Conservation (phyloP, 37 sponge, comb jelly and placozoan genomes). For the Ianthella basta region DNA sequence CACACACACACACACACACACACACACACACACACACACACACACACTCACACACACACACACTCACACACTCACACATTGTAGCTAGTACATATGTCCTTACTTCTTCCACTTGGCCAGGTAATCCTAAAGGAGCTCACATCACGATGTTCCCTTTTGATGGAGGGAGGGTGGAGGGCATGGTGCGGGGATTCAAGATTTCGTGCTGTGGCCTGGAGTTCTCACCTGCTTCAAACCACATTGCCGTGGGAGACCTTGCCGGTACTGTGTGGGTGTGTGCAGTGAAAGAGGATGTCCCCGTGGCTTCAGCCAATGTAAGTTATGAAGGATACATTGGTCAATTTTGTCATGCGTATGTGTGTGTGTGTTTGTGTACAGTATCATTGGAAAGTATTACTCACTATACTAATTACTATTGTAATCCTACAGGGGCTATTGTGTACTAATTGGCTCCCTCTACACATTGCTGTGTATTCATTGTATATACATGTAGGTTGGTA, state of each 20-base stretch:
- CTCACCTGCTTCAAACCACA: slow-evolving; percentile 26
- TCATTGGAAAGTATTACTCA: neutral
- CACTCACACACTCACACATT: too few relatives aligned
- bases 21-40: too few relatives aligned
- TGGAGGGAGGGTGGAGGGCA: neutral
- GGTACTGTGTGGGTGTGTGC: slow-evolving; percentile 61
- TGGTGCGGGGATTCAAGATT: slow-evolving; percentile 37
- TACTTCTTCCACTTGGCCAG: neutral
- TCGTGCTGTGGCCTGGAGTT: slow-evolving; percentile 65
- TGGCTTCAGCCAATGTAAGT: slow-evolving; percentile 32
- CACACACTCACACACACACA: too few relatives aligned
- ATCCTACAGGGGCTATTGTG: too few relatives aligned
- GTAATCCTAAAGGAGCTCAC: neutral
- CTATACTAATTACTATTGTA: too few relatives aligned
- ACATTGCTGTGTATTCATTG: neutral
- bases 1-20: too few relatives aligned
- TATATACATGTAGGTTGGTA: slow-evolving; percentile 44
- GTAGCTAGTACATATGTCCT: too few relatives aligned
- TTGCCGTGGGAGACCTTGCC: slow-evolving; percentile 67
- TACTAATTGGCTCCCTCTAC: too few relatives aligned
- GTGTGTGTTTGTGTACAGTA: neutral
- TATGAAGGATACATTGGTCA: neutral
- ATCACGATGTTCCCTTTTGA: neutral
- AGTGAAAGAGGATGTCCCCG: neutral
- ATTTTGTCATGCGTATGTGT: neutral